Evolutionary conservation across 2,888 invertebrate genomes (phyloP).

Genomic region (Leptopilina drosophilae): DNA sequence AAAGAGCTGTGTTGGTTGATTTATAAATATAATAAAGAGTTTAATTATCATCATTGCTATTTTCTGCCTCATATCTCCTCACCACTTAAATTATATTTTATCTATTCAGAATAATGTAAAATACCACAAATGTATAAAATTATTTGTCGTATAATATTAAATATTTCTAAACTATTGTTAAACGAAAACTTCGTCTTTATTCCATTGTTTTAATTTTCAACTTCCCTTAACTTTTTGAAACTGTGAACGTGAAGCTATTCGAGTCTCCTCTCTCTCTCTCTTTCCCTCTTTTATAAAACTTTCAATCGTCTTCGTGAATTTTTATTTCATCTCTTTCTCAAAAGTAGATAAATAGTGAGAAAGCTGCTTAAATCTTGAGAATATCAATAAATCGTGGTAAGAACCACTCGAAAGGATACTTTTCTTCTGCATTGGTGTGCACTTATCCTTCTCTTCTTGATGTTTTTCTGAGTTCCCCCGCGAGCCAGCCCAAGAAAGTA

Average conservation of each 20-base stretch:
- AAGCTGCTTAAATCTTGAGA: conserved; percentile 15
- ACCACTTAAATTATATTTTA: too few relatives aligned
- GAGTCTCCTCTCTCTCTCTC: not conserved
- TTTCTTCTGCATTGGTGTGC: not conserved
- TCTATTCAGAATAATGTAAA: too few relatives aligned
- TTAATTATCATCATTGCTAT: too few relatives aligned
- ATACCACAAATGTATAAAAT: too few relatives aligned
- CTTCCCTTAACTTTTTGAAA: not conserved
- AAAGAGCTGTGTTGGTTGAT: too few relatives aligned
- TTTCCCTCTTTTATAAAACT: not conserved
- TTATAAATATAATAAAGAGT: too few relatives aligned
- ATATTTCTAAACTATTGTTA: too few relatives aligned
- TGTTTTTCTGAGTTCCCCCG: not conserved
- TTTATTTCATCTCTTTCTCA: not conserved
- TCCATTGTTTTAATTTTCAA: not conserved
- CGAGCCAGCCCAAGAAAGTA: too few relatives aligned
- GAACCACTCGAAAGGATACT: not conserved
- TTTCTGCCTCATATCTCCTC: too few relatives aligned
- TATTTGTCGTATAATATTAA: too few relatives aligned
- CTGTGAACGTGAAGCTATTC: not conserved
- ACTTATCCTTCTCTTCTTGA: not conserved
- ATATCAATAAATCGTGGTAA: conserved; percentile 6
- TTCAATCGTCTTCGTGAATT: conserved; percentile 7
- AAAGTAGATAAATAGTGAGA: conserved; percentile 10
- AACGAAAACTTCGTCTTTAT: too few relatives aligned